Percentiles rank a stretch among this genome's conserved stretches.
Evolutionary conservation across 2,888 invertebrate species (phyloP).

Genomic region (Cephonodes hylas): DNA sequence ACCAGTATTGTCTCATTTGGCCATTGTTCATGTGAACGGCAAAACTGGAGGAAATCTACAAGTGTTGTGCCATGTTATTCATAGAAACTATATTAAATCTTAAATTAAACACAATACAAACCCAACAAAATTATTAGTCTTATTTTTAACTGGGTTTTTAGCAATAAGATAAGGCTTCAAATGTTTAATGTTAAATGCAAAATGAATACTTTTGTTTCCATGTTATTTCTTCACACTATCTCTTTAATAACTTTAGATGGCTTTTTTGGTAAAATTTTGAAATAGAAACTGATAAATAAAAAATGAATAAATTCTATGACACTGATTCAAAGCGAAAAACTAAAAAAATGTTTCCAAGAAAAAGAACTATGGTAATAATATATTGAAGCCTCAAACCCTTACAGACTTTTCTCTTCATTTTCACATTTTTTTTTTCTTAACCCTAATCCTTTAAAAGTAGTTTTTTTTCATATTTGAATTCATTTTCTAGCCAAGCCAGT

Average conservation of each 20-base stretch:
- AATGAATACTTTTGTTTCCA: background rate
- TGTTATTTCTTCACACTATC: too few relatives aligned
- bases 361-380: background rate
- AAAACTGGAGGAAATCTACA: background rate
- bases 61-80: background rate
- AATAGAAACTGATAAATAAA: too few relatives aligned
- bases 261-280: background rate
- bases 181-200: background rate
- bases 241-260: background rate
- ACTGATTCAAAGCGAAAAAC: too few relatives aligned
- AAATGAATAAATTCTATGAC: too few relatives aligned
- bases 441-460: background rate
- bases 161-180: background rate
- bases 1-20: background rate
- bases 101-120: background rate
- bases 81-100: too few relatives aligned
- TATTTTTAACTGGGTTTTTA: background rate
- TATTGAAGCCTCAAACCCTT: background rate
- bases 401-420: background rate
- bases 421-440: background rate
- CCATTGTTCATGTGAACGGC: background rate
- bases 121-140: background rate
- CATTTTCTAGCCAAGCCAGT: background rate
- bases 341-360: background rate
- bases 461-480: background rate